Evolutionary conservation across 1,140 invertebrate genomes (phyloP), one percentile per base, ranked within the genome.

Genomic region (Eumaeus atala): DNA sequence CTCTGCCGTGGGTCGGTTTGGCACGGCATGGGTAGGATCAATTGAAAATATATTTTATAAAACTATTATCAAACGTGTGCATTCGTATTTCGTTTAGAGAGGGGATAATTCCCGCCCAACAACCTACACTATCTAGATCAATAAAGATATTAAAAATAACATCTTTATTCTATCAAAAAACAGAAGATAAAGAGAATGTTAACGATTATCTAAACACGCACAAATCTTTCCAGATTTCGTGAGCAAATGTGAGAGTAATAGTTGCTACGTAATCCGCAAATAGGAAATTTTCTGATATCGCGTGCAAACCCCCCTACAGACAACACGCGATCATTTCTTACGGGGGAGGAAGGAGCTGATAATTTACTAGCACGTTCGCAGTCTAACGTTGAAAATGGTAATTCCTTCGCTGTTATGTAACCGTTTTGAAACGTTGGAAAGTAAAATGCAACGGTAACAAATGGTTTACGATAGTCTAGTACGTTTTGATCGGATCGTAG

Each of bases 231-330:
- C 14, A 44, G 40, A 66, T 68, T 63, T 61, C 66, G 67, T 72
- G 69, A 63, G 49, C 44, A 54, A 59, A 66, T 52, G 57, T 63
- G 70, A 72, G 72, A 74, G 66, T 63, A 67, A 61, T 56, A 64
- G 66, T 64, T 66, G 64, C 61, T 60, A 64, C 58, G 65, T 75
- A 81, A 77, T 74, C 72, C 77, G 64, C 61, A 53, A 61, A 66
- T 70, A 74, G 77, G 67, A 79, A 81, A 85, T 85, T 75, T 85
- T n/a, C n/a, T 71, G 64, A 68, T 72, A 82, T 85, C 64, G 79
- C 82, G 82, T 85, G 82, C 61, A 35, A 42, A 42, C 18, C 59
- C 58, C 58, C 60, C 56, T 48, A 58, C 60, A 73, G 74, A 72
- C 67, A 65, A 37, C 81, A 83, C 82, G 82, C 82, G 69, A 83